A percentile compares a stretch with the other conserved stretches of the same genome.
Conservation (phyloP, 2,888 invertebrate species). For the Pollenia griseotomentosa region DNA sequence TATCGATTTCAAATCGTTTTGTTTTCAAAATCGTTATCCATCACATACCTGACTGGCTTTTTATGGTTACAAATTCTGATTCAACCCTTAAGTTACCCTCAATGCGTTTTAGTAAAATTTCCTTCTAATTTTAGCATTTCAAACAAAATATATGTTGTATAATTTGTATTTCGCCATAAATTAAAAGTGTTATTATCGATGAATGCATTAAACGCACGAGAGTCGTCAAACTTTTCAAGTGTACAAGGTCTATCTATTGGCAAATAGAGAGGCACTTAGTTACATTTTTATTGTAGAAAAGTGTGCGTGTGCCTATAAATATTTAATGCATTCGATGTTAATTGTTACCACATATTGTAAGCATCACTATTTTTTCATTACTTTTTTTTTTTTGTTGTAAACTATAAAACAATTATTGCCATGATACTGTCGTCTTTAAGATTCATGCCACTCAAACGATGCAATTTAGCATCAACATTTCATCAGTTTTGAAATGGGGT, state of each 20-base stretch:
- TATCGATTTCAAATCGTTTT: too few species aligned
- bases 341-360: slow-evolving; percentile 68
- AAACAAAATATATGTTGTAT: neutral
- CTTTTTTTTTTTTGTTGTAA: slow-evolving; percentile 11
- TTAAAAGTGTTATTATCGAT: slow-evolving; percentile 43
- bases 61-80: neutral
- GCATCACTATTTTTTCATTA: slow-evolving; percentile 35
- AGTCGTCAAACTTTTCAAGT: slow-evolving; percentile 57
- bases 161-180: slow-evolving; percentile 39
- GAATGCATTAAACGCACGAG: slow-evolving; percentile 40
- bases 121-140: neutral
- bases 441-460: slow-evolving; percentile 50
- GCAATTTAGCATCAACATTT: slow-evolving; percentile 60
- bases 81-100: too few species aligned
- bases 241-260: slow-evolving; percentile 64
- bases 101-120: too few species aligned
- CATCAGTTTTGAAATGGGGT: slow-evolving; percentile 56
- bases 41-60: neutral
- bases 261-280: slow-evolving; percentile 28
- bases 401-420: slow-evolving; percentile 41
- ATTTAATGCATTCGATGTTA: slow-evolving; percentile 55
- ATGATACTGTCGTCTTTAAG: slow-evolving; percentile 26
- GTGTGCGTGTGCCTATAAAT: neutral
- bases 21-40: too few species aligned
- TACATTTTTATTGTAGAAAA: neutral